phyloP scores from a whole-genome alignment of 2,888 invertebrate genomes.

The Eupsilia transversa region DNA sequence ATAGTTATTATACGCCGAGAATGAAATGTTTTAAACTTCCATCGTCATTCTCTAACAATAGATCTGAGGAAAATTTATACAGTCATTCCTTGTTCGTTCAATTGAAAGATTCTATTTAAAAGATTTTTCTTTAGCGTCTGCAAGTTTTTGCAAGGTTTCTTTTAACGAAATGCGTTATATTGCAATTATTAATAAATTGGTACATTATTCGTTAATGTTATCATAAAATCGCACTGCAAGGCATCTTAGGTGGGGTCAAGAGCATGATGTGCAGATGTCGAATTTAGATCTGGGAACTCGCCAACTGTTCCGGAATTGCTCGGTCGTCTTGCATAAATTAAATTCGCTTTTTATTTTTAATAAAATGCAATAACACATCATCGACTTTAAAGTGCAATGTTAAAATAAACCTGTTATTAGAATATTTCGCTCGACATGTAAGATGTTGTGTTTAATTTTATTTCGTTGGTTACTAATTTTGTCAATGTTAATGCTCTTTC shows the following conservation, averaged over 20 bases:
- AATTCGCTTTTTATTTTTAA: slow-evolving; percentile 72
- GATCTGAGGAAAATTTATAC: slow-evolving; percentile 82
- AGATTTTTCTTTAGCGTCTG: slow-evolving; percentile 67
- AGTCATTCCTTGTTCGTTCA: slow-evolving; percentile 86
- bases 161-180: slow-evolving; percentile 44
- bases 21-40: slow-evolving; percentile 89
- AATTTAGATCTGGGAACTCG: slow-evolving; percentile 86
- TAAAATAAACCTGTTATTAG: slow-evolving; percentile 61
- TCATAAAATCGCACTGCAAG: slow-evolving; percentile 72
- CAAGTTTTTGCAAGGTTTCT: slow-evolving; percentile 66
- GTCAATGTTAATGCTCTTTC: slow-evolving; percentile 17
- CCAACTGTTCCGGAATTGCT: slow-evolving; percentile 80
- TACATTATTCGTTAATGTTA: slow-evolving; percentile 59
- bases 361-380: slow-evolving; percentile 67
- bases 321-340: slow-evolving; percentile 73
- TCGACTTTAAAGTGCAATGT: slow-evolving; percentile 59
- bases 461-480: slow-evolving; percentile 20
- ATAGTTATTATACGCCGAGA: slow-evolving; percentile 87
- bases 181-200: slow-evolving; percentile 49
- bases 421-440: slow-evolving; percentile 22
- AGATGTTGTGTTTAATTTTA: slow-evolving; percentile 7
- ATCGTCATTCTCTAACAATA: slow-evolving; percentile 88
- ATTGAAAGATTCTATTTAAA: slow-evolving; percentile 75
- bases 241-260: slow-evolving; percentile 86
- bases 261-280: slow-evolving; percentile 76